A percentile compares a stretch with the other conserved stretches of the same genome.
These are phyloP conservation scores for Folsomia manolachei DNA, from an alignment of 2,888 invertebrate genomes.

Conservation along the genomic window DNA sequence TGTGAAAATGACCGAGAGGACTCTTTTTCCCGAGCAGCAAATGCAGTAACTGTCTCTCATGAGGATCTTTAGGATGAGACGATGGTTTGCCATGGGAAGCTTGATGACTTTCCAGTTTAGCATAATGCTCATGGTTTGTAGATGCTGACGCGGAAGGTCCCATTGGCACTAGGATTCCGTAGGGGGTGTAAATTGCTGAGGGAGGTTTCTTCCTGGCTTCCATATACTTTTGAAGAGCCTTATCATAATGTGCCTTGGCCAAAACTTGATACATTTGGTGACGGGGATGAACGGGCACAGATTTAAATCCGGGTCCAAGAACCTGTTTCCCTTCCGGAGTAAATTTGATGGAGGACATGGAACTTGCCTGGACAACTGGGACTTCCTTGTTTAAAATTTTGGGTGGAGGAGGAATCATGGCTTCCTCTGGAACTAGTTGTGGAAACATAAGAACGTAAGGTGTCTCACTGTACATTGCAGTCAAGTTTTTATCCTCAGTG, in stretches of 20 bases:
- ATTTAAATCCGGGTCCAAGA: conserved; percentile 42
- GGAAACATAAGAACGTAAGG: conserved; percentile 51
- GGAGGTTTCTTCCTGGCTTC: conserved; percentile 45
- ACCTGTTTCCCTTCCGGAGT: conserved; percentile 33
- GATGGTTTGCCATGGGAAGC: conserved; percentile 5
- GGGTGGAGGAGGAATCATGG: conserved; percentile 41
- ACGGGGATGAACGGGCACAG: conserved; percentile 48
- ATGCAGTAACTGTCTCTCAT: conserved; percentile 35
- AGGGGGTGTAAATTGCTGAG: conserved; percentile 49
- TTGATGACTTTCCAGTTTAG: conserved; percentile 10
- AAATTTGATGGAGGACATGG: conserved; percentile 22
- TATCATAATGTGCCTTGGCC: conserved; percentile 48
- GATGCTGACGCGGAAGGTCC: conserved; percentile 22
- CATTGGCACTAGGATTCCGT: conserved; percentile 46
- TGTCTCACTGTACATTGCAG: conserved; percentile 43
- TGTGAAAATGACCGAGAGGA: conserved; percentile 19
- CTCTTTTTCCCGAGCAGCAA: conserved; percentile 31
- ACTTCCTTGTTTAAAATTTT: conserved; percentile 39
- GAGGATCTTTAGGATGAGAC: neutral
- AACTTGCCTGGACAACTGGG: conserved; percentile 42
- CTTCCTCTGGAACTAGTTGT: conserved; percentile 39
- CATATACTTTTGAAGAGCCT: conserved; percentile 44
- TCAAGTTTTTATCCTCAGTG: conserved; percentile 3
- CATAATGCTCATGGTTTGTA: conserved; percentile 10
- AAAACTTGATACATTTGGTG: conserved; percentile 50